Conservation (phyloP, 92 coral and sea anemone species). For the Umimayanthus kanabou region DNA sequence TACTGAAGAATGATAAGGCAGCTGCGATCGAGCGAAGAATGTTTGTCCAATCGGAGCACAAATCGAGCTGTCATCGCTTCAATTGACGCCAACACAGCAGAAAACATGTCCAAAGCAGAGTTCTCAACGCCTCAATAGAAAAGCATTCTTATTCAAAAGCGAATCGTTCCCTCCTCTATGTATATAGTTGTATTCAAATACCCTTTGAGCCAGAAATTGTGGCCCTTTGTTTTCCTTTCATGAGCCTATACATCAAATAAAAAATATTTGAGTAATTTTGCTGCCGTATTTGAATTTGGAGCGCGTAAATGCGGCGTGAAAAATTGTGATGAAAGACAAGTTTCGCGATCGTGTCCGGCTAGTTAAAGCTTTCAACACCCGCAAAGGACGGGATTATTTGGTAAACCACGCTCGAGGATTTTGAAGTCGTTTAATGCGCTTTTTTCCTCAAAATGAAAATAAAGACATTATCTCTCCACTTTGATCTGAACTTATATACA, state of each 20-base stretch:
- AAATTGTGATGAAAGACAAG: slow-evolving; percentile 56
- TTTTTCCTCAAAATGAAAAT: slow-evolving; percentile 93
- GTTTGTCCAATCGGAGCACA: slow-evolving; percentile 76
- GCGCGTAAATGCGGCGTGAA: slow-evolving; percentile 69
- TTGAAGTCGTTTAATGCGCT: slow-evolving; percentile 87
- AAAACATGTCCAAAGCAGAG: slow-evolving; percentile 77
- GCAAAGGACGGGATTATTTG: slow-evolving; percentile 42
- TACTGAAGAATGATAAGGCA: slow-evolving; percentile 86
- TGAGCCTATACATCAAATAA: slow-evolving; percentile 85
- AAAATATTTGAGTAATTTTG: slow-evolving; percentile 83
- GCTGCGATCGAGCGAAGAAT: slow-evolving; percentile 92
- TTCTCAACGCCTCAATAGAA: slow-evolving; percentile 90
- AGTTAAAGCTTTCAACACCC: slow-evolving; percentile 44
- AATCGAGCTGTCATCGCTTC: slow-evolving; percentile 92
- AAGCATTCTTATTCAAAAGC: slow-evolving; percentile 77
- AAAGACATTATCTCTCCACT: slow-evolving; percentile 73
- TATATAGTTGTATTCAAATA: slow-evolving; percentile 82
- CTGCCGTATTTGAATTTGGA: slow-evolving; percentile 73
- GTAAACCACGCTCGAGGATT: slow-evolving; percentile 61
- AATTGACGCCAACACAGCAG: slow-evolving; percentile 87
- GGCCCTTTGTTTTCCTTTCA: slow-evolving; percentile 82
- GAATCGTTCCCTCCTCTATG: slow-evolving; percentile 80
- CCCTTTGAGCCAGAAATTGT: slow-evolving; percentile 75
- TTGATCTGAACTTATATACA: slow-evolving; percentile 74
- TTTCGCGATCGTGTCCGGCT: slow-evolving; percentile 50